Conservation (phyloP, 2,797 vertebrate genomes). For the Phataginus tetradactyla region DNA sequence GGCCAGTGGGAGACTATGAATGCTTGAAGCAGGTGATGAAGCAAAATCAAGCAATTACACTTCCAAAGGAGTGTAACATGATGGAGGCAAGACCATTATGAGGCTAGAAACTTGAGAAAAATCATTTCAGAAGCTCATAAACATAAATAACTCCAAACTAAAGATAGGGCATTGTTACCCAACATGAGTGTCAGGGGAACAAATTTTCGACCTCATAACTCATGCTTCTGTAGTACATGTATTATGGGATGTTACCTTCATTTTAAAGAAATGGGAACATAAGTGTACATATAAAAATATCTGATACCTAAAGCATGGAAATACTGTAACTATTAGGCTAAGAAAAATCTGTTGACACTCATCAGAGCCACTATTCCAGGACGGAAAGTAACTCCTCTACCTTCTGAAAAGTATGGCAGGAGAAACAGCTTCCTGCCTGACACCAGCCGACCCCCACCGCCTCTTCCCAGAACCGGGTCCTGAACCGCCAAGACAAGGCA, state of each 20-base stretch:
- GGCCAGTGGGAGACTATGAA: neutral
- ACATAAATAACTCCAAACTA: neutral
- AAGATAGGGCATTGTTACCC: neutral
- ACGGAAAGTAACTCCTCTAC: conserved; percentile 14
- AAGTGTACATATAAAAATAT: neutral
- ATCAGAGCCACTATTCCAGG: neutral
- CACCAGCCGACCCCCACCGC: neutral
- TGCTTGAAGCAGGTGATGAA: neutral
- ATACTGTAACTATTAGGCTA: neutral
- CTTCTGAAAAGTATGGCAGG: neutral
- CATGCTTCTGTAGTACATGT: conserved; percentile 28
- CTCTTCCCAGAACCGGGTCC: neutral
- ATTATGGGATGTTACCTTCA: neutral
- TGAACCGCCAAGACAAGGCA: neutral
- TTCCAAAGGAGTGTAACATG: neutral
- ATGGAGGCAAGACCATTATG: neutral
- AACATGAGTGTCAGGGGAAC: neutral
- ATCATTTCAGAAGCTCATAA: conserved; percentile 1
- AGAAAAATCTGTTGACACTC: neutral
- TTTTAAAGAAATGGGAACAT: conserved; percentile 6
- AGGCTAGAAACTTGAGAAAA: conserved; percentile 16
- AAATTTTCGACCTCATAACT: conserved; percentile 51
- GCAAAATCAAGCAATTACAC: neutral
- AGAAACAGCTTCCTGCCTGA: neutral
- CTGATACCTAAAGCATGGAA: neutral